Evolutionary conservation across 2,797 vertebrate species (phyloP), one percentile per base, ranked within the genome.

Genomic region (Cichlasoma orientale): DNA sequence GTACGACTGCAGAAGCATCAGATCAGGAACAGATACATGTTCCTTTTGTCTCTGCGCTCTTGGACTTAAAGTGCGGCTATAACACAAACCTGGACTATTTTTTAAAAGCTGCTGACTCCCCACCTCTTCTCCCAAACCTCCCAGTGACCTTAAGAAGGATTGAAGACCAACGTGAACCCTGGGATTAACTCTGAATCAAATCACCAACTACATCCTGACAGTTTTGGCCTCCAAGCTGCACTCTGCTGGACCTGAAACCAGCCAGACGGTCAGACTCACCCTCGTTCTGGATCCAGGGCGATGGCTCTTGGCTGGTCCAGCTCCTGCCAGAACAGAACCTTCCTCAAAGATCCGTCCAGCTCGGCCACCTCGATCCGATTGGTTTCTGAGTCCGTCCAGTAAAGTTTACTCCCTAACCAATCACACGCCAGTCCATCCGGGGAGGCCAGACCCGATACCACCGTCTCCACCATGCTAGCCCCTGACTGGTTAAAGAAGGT

Each of bases 351-450:
- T 52, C 98, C 98, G 0, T 99, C 97, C 75, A 99, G 95, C 92
- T 99, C 97, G 0, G 98, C 95, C 89, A 99, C 98, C 93, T 99
- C 98, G 10, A 99, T 97, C 10, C 98, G 95, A 81, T 99, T 99
- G 57, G 97, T 98, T 85, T 99, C 98, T 0, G 98, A 99, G 95
- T 99, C 98, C 0, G 98, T 99, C 98, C 98, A 99, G 90, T 99
- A 99, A 2, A 99, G 92, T 89, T 99, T 99, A 72, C 95, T 96
- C 53, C 97, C 98, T 66, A 98, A 88, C 98, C 98, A 99, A 92
- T 99, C 98, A 23, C 98, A 99, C 10, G 98, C 98, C 88, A 99
- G 93, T 23, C 98, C 98, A 44, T 99, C 98, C 0, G 98, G 98
- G 2, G 98, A 99, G 75, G 97, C 94, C 84, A 99, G 95, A 6